Percentiles rank a stretch among this genome's conserved stretches.
These are phyloP conservation scores for Laothoe populi DNA, from an alignment of 2,888 invertebrate genomes.

Conservation along the genomic window DNA sequence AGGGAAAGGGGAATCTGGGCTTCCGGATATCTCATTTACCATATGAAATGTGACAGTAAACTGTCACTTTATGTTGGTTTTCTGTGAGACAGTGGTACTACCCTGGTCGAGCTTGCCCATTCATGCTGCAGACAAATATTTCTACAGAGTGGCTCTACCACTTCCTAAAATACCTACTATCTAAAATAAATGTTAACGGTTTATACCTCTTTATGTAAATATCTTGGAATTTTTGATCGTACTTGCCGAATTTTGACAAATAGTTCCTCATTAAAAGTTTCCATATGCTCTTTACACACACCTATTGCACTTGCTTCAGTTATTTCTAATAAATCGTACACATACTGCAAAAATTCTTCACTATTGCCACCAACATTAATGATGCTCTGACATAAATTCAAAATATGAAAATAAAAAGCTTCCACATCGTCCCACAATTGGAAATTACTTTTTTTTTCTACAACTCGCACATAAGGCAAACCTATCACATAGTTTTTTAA, in stretches of 20 bases:
- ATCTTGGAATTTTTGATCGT: slow-evolving; percentile 37
- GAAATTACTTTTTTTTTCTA: slow-evolving; percentile 70
- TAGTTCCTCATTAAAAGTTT: slow-evolving; percentile 76
- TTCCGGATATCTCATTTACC: too few species aligned
- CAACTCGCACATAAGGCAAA: slow-evolving; percentile 63
- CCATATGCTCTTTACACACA: slow-evolving; percentile 65
- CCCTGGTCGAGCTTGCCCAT: too few species aligned
- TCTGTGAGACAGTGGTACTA: too few species aligned
- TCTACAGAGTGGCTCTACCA: neutral
- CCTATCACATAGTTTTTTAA: slow-evolving; percentile 59
- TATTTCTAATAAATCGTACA: slow-evolving; percentile 59
- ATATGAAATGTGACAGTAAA: too few species aligned
- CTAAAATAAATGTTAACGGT: neutral
- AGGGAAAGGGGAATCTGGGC: too few species aligned
- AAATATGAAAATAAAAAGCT: slow-evolving; percentile 60
- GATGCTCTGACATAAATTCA: slow-evolving; percentile 64
- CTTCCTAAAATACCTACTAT: too few species aligned
- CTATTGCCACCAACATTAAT: slow-evolving; percentile 54
- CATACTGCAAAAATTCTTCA: slow-evolving; percentile 51
- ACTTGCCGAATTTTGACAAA: slow-evolving; percentile 56
- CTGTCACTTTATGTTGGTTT: too few species aligned
- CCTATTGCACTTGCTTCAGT: slow-evolving; percentile 63
- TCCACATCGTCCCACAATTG: slow-evolving; percentile 76
- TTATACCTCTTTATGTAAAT: neutral
- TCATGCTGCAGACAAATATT: too few species aligned